phyloP scores from a whole-genome alignment of 2,113 vertebrate species.

The Pluvialis apricaria region DNA sequence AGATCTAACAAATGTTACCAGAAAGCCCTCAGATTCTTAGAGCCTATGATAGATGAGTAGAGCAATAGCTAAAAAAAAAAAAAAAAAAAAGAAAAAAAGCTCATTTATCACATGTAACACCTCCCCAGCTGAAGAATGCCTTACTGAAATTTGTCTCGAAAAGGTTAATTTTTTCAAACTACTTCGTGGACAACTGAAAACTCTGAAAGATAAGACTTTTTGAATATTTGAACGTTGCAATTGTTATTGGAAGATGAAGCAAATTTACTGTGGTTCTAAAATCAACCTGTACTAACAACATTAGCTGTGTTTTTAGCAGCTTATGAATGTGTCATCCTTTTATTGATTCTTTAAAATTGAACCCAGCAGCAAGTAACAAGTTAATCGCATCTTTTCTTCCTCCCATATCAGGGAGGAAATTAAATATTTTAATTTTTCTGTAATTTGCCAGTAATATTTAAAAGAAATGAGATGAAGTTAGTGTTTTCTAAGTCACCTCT shows the following conservation, averaged over 20 bases:
- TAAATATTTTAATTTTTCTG: slow-evolving; percentile 58
- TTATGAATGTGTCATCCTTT: slow-evolving; percentile 58
- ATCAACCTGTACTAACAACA: background rate
- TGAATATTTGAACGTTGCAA: background rate
- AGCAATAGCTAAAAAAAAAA: background rate
- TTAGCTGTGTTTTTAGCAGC: slow-evolving; percentile 39
- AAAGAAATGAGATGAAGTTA: slow-evolving; percentile 12
- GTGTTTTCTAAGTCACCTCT: background rate
- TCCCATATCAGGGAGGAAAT: background rate
- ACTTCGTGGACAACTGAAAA: background rate
- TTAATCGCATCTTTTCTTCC: slow-evolving; percentile 36
- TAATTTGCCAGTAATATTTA: slow-evolving; percentile 52
- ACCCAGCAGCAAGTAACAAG: slow-evolving; percentile 34
- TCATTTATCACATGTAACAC: background rate
- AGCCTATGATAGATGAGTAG: background rate
- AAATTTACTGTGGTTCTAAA: slow-evolving; percentile 36
- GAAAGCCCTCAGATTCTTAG: background rate
- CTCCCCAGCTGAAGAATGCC: background rate
- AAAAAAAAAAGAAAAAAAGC: background rate
- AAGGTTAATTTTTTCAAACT: background rate
- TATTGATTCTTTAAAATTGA: slow-evolving; percentile 52
- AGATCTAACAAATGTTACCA: background rate
- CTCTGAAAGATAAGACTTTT: slow-evolving; percentile 5
- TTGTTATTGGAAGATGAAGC: slow-evolving; percentile 11
- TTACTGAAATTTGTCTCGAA: background rate